Base-by-base conservation (phyloP, 1,140 invertebrate genomes). In the Linepithema humile region DNA sequence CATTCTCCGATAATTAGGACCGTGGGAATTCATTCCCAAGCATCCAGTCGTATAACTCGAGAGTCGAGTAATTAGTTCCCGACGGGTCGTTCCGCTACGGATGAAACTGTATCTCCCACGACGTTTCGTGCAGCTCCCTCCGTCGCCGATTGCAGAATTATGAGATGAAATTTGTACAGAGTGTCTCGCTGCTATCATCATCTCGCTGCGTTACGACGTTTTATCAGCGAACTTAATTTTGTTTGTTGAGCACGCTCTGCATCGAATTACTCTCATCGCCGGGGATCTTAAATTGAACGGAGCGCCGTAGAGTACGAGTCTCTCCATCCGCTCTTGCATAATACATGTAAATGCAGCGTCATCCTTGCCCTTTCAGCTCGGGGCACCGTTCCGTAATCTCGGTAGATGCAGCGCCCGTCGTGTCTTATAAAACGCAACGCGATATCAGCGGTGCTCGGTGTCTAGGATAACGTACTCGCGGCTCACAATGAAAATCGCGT, bases 1-100 rank as follows among this genome's bases (percentile, higher is more conserved):
- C 73, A 26, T 83, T 83, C 20, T 17, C 82, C 72, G 43, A 77
- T 83, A 77, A 77, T 83, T 62, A 83, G 57, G 57, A 62, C 64
- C 43, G 45, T 35, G 40, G 15, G 17, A 64, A 53, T 77, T 62
- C 23, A 43, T 43, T 40, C 23, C 23, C 29, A 20, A 40, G 10
- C n/a, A 40, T 75, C 23, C 29, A 23, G 23, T 83, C 73, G 82
- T 32, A 53, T 75, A 62, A 64, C 45, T 35, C 20, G 15, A 23
- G 43, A 50, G 23, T 29, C 50, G 12, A 62, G 43, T 83, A 62
- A 75, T 75, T 75, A 60, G 32, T 75, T 75, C 9, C 26, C 20
- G 20, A n/a, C 5, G 3, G 29, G 43, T 40, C 17, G 17, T 60
- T 62, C 10, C 35, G 4, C 9, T 15, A 9, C n/a, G 40, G 5